Percentiles rank a stretch among this genome's conserved stretches.
These are phyloP conservation scores for Nemoura dubitans DNA, from an alignment of 2,888 invertebrate species.

Conservation along the genomic window DNA sequence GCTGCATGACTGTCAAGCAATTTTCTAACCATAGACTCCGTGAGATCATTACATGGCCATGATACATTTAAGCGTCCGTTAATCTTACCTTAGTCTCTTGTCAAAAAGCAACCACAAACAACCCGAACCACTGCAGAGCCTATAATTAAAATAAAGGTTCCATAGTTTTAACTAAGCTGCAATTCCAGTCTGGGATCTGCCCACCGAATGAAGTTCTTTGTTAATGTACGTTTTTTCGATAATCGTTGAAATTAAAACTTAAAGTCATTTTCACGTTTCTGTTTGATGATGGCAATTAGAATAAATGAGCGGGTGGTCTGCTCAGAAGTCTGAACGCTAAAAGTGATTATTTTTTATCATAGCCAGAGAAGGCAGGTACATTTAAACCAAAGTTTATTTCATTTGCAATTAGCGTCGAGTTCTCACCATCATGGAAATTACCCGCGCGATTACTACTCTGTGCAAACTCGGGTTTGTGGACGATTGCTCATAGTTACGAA, in stretches of 20 bases:
- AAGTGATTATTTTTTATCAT: background rate
- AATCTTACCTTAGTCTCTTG: conserved; percentile 31
- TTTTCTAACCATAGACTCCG: conserved; percentile 3
- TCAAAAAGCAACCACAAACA: conserved; percentile 34
- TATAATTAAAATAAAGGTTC: conserved; percentile 33
- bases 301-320: conserved; percentile 7
- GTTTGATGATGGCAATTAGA: conserved; percentile 7
- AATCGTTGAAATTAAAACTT: background rate
- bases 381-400: background rate
- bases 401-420: background rate
- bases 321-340: background rate
- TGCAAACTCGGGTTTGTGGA: background rate
- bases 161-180: conserved; percentile 12
- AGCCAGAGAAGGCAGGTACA: background rate
- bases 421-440: background rate
- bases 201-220: conserved; percentile 28
- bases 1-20: background rate
- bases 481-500: too few species aligned
- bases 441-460: background rate
- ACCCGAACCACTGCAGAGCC: background rate
- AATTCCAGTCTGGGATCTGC: conserved; percentile 18
- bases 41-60: background rate
- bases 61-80: conserved; percentile 27
- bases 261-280: conserved; percentile 12
- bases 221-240: conserved; percentile 1